phyloP scores from a whole-genome alignment of 2,797 vertebrate genomes.

The Martes flavigula region DNA sequence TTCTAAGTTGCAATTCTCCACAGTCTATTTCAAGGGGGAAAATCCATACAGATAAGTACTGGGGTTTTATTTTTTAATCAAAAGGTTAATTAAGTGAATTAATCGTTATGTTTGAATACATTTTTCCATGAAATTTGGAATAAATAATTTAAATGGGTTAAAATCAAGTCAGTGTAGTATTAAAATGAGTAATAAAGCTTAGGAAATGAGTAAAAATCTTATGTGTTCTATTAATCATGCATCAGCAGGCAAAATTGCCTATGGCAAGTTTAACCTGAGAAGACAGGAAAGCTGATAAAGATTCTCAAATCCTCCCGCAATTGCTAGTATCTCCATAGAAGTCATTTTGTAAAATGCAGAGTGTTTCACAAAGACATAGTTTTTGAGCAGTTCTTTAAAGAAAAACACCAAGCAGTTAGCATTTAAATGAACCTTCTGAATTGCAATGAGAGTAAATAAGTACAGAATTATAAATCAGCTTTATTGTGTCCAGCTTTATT shows the following conservation, averaged over 20 bases:
- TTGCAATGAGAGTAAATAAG: constrained; percentile 39
- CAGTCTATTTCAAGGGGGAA: constrained; percentile 54
- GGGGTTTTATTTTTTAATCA: constrained; percentile 70
- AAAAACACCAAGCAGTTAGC: constrained; percentile 31
- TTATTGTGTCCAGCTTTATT: not conserved
- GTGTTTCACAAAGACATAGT: constrained; percentile 47
- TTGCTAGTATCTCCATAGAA: not conserved
- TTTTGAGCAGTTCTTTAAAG: constrained; percentile 61
- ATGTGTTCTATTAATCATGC: constrained; percentile 69
- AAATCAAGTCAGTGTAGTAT: constrained; percentile 49
- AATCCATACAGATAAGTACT: constrained; percentile 71
- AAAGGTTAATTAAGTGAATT: constrained; percentile 76
- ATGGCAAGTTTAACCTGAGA: constrained; percentile 61
- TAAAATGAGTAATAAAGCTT: constrained; percentile 65
- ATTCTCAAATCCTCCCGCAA: constrained; percentile 42
- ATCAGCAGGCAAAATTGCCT: constrained; percentile 64
- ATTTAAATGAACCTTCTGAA: constrained; percentile 53
- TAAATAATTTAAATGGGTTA: constrained; percentile 70
- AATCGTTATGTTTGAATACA: constrained; percentile 70
- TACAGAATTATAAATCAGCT: constrained; percentile 13
- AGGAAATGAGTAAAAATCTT: constrained; percentile 54
- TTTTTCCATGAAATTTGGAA: constrained; percentile 59
- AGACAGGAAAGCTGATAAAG: constrained; percentile 56
- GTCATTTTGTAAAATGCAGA: constrained; percentile 44
- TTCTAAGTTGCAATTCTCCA: constrained; percentile 62